A percentile compares a stretch with the other conserved stretches of the same genome.
Conservation (phyloP, 2,888 invertebrate species). For the Prenolepis imparis region DNA sequence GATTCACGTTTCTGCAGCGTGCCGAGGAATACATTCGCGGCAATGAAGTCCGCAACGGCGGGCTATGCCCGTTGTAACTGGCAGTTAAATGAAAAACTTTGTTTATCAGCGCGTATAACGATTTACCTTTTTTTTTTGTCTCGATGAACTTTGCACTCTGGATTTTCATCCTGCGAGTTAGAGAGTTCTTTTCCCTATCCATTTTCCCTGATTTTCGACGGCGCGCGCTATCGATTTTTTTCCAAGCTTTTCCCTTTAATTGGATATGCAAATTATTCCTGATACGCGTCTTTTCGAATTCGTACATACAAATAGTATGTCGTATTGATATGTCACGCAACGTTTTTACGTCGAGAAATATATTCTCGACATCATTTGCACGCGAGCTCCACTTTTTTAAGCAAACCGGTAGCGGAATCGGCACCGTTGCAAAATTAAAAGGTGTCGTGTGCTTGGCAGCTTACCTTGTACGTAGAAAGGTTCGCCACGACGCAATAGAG, state of each 20-base stretch:
- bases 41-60: conserved; percentile 54
- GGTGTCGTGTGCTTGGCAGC: conserved; percentile 67
- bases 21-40: conserved; percentile 59
- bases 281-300: not conserved
- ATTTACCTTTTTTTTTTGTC: conserved; percentile 45
- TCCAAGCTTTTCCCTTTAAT: not conserved
- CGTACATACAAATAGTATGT: not conserved
- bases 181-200: not conserved
- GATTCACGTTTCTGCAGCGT: conserved; percentile 50
- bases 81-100: conserved; percentile 64
- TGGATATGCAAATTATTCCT: not conserved
- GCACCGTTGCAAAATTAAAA: conserved; percentile 43
- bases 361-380: conserved; percentile 9
- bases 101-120: conserved; percentile 51
- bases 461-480: conserved; percentile 94
- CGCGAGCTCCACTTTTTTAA: not conserved
- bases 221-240: not conserved
- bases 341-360: not conserved
- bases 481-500: conserved; percentile 95
- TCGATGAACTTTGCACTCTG: conserved; percentile 14
- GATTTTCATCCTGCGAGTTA: not conserved
- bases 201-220: conserved; percentile 9
- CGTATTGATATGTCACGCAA: not conserved
- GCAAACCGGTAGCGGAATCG: conserved; percentile 31
- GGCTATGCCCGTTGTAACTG: conserved; percentile 42